Evolutionary conservation across 2,113 vertebrate species (phyloP), one percentile per base, ranked within the genome.

Genomic region (Aleadryas rufinucha): DNA sequence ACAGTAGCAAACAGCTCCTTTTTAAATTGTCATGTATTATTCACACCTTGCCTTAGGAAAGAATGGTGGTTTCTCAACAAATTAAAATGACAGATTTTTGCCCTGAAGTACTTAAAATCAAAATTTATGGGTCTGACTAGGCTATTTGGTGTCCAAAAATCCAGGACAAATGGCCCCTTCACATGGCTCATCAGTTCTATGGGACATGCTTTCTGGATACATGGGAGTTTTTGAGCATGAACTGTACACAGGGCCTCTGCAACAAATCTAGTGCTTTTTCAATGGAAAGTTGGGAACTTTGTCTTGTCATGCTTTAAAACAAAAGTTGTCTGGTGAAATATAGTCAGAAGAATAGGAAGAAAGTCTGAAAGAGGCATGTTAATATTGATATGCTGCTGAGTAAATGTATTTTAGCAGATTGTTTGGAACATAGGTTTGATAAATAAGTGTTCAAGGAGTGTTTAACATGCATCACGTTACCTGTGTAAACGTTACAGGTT

Each of bases 71-170:
- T 94, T 94, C 90, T 83, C 66, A 83, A 91, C 66, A 94, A 93
- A 92, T 93, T 94, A 93, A 92, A 94, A 80, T 94, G 95, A 96
- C 92, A 90, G 49, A 90, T 82, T 88, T 90, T 96, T 93, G 14
- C 75, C 85, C 66, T 83, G 33, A 88, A 88, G 53, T 79, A 83
- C 94, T 92, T 85, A 80, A 35, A 92, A 69, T 56, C 66, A 76
- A 92, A 95, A 96, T 92, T 90, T 90, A 93, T 93, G 53, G 49
- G 41, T 83, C 53, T 83, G 70, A 49, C 66, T 72, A 64, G 49
- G 63, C 75, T 92, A 72, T 71, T 83, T 53, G 22, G 33, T 90
- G 92, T 94, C 90, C 11, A 0, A 92, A 94, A 95, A 76, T 49
- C 53, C 49, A 94, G 92, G 85, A 96, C 82, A 95, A 95, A 96